Percentiles rank a stretch among this genome's conserved stretches.
Evolutionary conservation across 1,140 invertebrate genomes (phyloP).

Genomic region (Megathymus violae): DNA sequence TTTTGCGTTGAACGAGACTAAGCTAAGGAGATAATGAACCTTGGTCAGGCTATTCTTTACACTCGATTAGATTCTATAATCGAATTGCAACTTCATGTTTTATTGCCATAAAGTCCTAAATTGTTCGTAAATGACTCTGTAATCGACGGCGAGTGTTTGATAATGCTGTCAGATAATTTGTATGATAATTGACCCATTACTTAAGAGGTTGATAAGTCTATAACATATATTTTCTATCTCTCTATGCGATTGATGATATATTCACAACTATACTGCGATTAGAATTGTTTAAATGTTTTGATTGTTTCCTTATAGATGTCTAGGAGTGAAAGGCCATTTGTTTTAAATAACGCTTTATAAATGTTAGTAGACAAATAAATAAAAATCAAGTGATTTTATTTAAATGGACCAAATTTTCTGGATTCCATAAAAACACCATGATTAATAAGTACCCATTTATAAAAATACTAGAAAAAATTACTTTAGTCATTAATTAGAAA

Average conservation of each 20-base stretch:
- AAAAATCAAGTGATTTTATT: too few species aligned
- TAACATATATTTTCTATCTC: slow-evolving; percentile 21
- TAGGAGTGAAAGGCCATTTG: background rate
- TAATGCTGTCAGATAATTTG: slow-evolving; percentile 55
- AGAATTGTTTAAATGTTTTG: slow-evolving; percentile 20
- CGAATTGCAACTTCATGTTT: slow-evolving; percentile 38
- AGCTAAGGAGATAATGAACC: slow-evolving; percentile 72
- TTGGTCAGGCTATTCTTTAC: slow-evolving; percentile 65
- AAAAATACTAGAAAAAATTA: too few species aligned
- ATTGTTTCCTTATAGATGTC: slow-evolving; percentile 15
- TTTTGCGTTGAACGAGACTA: slow-evolving; percentile 64
- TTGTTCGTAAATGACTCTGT: background rate
- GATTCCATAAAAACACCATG: too few species aligned
- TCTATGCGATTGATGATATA: slow-evolving; percentile 19
- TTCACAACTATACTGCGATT: background rate
- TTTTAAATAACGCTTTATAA: too few species aligned
- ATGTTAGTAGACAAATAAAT: too few species aligned
- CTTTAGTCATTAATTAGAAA: too few species aligned
- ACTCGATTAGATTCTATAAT: slow-evolving; percentile 38
- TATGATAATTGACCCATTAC: slow-evolving; percentile 64
- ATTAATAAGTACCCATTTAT: too few species aligned
- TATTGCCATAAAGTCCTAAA: slow-evolving; percentile 30
- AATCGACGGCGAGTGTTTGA: slow-evolving; percentile 43
- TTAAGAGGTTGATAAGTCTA: slow-evolving; percentile 52
- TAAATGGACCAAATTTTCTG: too few species aligned